Evolutionary conservation across 2,113 vertebrate species (phyloP).

Genomic region (Brachypodius melanocephalos): DNA sequence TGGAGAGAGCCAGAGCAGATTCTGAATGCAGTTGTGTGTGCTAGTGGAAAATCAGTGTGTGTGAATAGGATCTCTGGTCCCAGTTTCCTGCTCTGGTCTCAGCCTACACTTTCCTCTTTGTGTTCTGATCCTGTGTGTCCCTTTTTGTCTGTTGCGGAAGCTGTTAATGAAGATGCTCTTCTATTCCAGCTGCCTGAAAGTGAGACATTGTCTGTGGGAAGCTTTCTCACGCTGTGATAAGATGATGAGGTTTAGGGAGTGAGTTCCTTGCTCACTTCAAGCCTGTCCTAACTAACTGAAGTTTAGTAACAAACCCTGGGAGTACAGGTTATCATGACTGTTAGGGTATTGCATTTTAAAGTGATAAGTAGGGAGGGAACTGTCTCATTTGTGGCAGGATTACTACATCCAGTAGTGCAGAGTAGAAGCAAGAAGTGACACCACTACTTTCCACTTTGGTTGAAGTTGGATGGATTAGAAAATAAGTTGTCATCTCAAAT

Average conservation of each 20-base stretch:
- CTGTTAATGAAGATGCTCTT: constrained; percentile 35
- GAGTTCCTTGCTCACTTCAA: neutral
- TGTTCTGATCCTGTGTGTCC: neutral
- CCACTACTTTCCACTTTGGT: neutral
- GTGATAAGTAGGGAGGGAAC: neutral
- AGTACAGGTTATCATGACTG: neutral
- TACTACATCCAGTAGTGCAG: neutral
- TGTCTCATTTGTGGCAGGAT: neutral
- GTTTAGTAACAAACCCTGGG: neutral
- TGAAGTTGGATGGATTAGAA: neutral
- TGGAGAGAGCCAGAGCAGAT: neutral
- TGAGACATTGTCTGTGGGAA: neutral
- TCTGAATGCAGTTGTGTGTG: neutral
- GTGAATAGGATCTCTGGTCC: neutral
- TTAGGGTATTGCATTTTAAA: neutral
- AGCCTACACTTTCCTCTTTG: neutral
- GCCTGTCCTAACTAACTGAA: neutral
- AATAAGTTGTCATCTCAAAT: neutral
- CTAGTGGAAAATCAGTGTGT: neutral
- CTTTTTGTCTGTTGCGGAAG: constrained; percentile 34
- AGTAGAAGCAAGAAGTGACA: neutral
- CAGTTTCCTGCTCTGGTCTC: neutral
- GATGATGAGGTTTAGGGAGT: neutral
- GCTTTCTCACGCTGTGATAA: neutral
- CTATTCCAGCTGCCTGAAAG: constrained; percentile 15